Evolutionary conservation across 2,797 vertebrate species (phyloP), one percentile per base, ranked within the genome.

Genomic region (Hyperoplus lanceolatus): DNA sequence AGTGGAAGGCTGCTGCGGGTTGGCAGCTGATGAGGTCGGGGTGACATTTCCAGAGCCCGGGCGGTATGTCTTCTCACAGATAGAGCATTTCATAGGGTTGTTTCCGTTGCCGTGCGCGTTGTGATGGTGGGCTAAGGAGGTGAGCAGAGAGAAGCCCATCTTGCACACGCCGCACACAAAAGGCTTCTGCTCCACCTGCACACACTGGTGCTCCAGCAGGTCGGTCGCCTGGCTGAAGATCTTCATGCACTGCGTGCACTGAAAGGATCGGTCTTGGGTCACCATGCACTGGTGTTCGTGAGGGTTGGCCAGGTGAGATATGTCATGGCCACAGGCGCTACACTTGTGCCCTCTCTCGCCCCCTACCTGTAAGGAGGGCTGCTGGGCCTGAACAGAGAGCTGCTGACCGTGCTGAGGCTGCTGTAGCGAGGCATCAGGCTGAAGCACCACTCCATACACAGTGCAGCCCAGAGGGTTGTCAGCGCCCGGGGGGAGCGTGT

Each of bases 221-320:
- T 99, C 98, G 0, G 98, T 99, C 8, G 98, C 98, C 93, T 99
- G 98, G 85, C 97, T 97, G 90, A 99, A 99, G 88, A 99, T 97
- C 95, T 99, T 99, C 94, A 99, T 96, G 82, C 98, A 99, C 95
- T 99, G 98, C 0, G 98, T 98, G 80, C 98, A 99, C 93, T 99
- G 98, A 89, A 99, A 99, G 1, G 97, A 99, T 4, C 98, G 96
- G 88, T 99, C 98, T n/a, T 97, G 97, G 79, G 86, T 96, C 70
- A 96, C 96, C 95, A 99, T 96, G 90, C 98, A 99, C 94, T 99
- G 98, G 85, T 99, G 98, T 90, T 99, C 98, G 0, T 99, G 97
- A 0, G 97, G 97, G 88, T 97, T 98, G 75, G 97, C 95, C 89
- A 99, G 93, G 91, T 99, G 98, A 0, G 96, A 80, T 11, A 99